Conservation (phyloP, 2,888 invertebrate genomes). For the Esperia sulphurella region DNA sequence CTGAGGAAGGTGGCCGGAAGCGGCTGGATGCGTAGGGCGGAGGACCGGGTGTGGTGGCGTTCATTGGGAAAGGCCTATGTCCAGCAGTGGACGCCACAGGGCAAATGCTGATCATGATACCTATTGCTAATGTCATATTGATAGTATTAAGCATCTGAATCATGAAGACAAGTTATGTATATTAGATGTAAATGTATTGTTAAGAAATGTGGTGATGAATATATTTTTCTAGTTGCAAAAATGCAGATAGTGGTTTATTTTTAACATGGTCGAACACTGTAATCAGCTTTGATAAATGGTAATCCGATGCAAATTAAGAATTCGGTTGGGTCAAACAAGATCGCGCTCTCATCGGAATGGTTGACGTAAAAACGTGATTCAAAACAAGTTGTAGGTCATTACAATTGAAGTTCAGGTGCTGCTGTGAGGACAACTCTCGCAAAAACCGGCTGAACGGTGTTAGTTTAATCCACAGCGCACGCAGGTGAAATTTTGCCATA, state of each 20-base stretch:
- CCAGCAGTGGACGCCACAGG: no score
- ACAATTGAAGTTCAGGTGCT: slow-evolving; percentile 58
- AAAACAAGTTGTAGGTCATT: slow-evolving; percentile 42
- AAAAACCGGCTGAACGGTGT: slow-evolving; percentile 34
- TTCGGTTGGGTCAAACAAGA: slow-evolving; percentile 51
- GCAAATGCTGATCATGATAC: no score
- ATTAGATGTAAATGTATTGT: no score
- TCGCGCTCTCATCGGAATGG: slow-evolving; percentile 64
- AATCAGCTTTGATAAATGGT: slow-evolving; percentile 30
- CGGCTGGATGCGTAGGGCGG: no score
- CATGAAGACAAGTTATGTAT: no score
- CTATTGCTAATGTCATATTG: no score
- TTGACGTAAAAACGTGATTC: slow-evolving; percentile 51
- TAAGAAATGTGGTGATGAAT: neutral
- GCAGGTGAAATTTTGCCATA: neutral
- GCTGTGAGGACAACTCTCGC: slow-evolving; percentile 28
- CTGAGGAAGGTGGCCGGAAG: no score
- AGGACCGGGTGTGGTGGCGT: no score
- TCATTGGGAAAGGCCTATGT: no score
- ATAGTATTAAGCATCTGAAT: no score
- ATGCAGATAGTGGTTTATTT: no score
- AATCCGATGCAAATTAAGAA: slow-evolving; percentile 48
- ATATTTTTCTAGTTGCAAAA: neutral
- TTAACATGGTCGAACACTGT: neutral
- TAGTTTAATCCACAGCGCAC: neutral